Evolutionary conservation across 2,888 invertebrate genomes (phyloP), one percentile per base, ranked within the genome.

Genomic region (Altica lythri): DNA sequence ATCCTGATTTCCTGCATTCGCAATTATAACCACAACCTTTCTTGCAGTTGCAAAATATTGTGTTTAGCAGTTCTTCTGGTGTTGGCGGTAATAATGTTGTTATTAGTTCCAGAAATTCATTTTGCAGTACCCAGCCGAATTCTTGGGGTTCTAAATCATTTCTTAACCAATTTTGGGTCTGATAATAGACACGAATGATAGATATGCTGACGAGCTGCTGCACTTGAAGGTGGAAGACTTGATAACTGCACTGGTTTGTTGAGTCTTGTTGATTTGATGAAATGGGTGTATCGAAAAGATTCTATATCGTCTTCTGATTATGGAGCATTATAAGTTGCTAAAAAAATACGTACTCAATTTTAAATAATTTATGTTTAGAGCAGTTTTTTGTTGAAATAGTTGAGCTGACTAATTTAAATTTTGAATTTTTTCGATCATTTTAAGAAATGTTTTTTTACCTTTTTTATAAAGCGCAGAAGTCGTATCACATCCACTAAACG

Each of bases 51-150:
- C 4, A 27, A 27, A 27, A 27, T 27, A 27, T 27, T n/a, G 50
- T 59, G 42, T 59, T 62, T 0, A 65, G 57, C 25, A 65, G 34
- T 60, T 63, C 60, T 50, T 66, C 63, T 57, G 69, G 64, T 32
- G 65, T 67, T 46, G 68, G 68, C 53, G 62, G 65, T 59, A 66
- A 63, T 59, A 68, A 49, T 53, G 67, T 68, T 57, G 35, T 56
- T 35, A 66, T 66, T 45, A 69, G 71, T 44, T 69, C 63, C 62
- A 70, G 63, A 49, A 65, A 47, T 55, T 62, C 65, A 58, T 72
- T 67, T 62, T 59, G 49, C 45, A 70, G 43, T 45, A 52, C 53
- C 59, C 63, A 63, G 27, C 61, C 19, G 6, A 2, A 22, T 19
- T 22, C 61, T 57, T 59, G 59, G 51, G 44, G 48, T 43, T 64